Evolutionary conservation across 2,888 invertebrate species (phyloP).

Genomic region (Amphipoea lucens): DNA sequence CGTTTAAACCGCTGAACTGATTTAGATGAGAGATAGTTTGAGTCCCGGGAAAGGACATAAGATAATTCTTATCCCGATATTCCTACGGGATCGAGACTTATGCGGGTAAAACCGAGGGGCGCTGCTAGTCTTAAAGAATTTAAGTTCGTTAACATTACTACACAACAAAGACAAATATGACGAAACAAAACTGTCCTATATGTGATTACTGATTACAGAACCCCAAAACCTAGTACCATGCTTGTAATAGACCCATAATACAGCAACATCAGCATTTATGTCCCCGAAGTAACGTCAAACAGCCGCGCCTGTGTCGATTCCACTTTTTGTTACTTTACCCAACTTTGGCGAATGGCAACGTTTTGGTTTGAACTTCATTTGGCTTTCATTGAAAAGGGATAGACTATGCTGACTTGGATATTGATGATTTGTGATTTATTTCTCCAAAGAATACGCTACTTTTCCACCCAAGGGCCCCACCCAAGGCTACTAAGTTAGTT

Average conservation of each 20-base stretch:
- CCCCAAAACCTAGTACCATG: constrained; percentile 3
- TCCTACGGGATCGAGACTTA: no score
- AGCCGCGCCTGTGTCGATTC: constrained; percentile 49
- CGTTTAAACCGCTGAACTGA: no score
- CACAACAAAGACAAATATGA: neutral
- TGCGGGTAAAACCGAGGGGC: no score
- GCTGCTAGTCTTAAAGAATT: no score
- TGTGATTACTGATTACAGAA: neutral
- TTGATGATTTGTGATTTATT: neutral
- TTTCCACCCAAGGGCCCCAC: no score
- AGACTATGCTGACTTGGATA: neutral
- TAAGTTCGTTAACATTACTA: no score
- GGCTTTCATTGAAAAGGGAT: constrained; percentile 10
- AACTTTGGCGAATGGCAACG: constrained; percentile 14
- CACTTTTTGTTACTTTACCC: constrained; percentile 37
- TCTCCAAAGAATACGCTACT: no score
- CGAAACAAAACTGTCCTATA: neutral
- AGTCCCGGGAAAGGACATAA: no score
- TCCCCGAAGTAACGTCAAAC: constrained; percentile 38
- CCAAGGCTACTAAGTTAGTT: no score
- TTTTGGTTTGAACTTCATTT: constrained; percentile 29
- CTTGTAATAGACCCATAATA: constrained; percentile 9
- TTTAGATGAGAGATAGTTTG: no score
- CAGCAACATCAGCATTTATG: constrained; percentile 5
- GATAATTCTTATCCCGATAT: no score